These are phyloP conservation scores for Hydractinia symbiolongicarpus DNA, from an alignment of 30 jellyfish, hydroid and myxozoan genomes.

Conservation along the genomic window DNA sequence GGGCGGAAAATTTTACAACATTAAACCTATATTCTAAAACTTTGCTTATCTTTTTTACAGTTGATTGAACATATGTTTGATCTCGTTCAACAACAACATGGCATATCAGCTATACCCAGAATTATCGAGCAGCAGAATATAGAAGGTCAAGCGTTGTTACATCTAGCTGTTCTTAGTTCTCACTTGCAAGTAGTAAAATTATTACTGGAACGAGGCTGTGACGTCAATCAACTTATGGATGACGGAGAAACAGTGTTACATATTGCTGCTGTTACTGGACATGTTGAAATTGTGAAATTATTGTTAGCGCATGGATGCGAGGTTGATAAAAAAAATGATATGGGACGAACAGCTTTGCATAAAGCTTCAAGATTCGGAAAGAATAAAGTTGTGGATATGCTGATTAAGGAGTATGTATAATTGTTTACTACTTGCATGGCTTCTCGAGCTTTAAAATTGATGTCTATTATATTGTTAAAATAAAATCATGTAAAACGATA, in stretches of 20 bases:
- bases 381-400: conserved; percentile 38
- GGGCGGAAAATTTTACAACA: no score
- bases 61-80: conserved; percentile 46
- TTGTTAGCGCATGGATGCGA: conserved; percentile 56
- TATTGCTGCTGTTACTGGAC: conserved; percentile 82
- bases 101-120: conserved; percentile 42
- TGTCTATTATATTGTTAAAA: no score
- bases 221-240: conserved; percentile 62
- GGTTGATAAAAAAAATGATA: conserved; percentile 62
- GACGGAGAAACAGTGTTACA: conserved; percentile 78
- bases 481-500: no score
- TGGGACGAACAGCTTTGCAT: conserved; percentile 81
- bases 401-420: conserved; percentile 49
- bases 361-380: conserved; percentile 76
- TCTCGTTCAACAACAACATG: conserved; percentile 42
- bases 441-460: no score
- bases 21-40: no score
- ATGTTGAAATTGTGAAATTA: conserved; percentile 49
- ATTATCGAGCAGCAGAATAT: conserved; percentile 50
- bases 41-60: conserved; percentile 16
- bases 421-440: neutral
- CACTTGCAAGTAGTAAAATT: conserved; percentile 53
- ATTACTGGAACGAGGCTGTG: conserved; percentile 75
- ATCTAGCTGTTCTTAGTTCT: conserved; percentile 76
- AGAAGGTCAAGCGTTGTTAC: conserved; percentile 81